Base-by-base conservation (phyloP, 2,888 invertebrate genomes). In the Andrena chrysosceles region DNA sequence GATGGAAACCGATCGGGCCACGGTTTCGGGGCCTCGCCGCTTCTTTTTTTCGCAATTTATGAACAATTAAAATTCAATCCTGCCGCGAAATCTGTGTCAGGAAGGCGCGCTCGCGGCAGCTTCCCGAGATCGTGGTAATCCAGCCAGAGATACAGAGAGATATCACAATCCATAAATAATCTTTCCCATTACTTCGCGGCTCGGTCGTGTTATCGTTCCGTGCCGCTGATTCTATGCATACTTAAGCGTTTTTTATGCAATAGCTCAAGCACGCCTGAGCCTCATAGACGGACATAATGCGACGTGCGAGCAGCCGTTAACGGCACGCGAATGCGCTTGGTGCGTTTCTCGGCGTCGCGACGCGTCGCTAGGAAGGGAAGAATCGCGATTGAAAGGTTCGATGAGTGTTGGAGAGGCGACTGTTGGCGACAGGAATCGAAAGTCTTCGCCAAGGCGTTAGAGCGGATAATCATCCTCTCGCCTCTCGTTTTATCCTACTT, bases 201-300 rank as follows among this genome's bases (percentile, higher is more conserved):
- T 81, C 20, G 71, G 78, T 63, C 85, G 81, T 77, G 83, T 80
- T 79, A 82, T 74, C 85, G 85, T 85, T 85, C 79, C 85, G 59
- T 73, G 56, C 68, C 75, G 79, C 67, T 84, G 85, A 79, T 74
- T 77, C 83, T 85, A 80, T 83, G 85, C 85, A 85, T 83, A 85
- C 80, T 75, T 72, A 85, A 83, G 60, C 52, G 71, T 74, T 75
- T 72, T 85, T 85, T 85, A 80, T 85, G 85, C 85, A 85, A 85
- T 77, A 29, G 20, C 56, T 42, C 62, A 56, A 66, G 49, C 77
- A 70, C 49, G 71, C 64, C 60, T 76, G 73, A 68, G 35, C 76
- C 72, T 67, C 33, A 56, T 66, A 33, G 48, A 64, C 56, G 48
- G 56, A 20, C 76, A 81, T 76, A 83, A 84, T 79, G 64, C 31